Conservation (phyloP, 2,797 vertebrate genomes). For the Mallotus villosus region DNA sequence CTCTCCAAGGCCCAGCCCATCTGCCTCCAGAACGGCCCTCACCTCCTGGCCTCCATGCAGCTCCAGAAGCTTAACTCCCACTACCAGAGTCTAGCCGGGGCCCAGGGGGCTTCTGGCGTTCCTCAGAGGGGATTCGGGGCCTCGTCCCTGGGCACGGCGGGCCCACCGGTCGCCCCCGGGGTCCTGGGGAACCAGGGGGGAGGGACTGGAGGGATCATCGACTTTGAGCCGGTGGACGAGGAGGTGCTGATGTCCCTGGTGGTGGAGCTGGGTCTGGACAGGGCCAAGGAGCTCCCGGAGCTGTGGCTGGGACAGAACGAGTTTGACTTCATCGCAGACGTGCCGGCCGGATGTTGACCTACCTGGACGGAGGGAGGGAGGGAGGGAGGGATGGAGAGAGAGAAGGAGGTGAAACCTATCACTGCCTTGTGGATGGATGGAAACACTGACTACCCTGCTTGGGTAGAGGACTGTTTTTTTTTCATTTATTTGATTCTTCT, state of each 20-base stretch:
- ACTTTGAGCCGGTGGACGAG: slow-evolving; percentile 83
- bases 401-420: no score
- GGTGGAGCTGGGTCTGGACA: slow-evolving; percentile 83
- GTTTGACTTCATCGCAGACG: slow-evolving; percentile 82
- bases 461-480: no score
- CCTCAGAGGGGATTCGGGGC: slow-evolving; percentile 53
- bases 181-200: slow-evolving; percentile 35
- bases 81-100: slow-evolving; percentile 70
- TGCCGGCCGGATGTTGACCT: slow-evolving; percentile 76
- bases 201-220: slow-evolving; percentile 65
- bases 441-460: no score
- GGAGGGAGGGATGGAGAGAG: neutral
- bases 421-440: no score
- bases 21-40: slow-evolving; percentile 72
- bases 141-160: slow-evolving; percentile 36
- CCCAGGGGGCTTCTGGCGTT: slow-evolving; percentile 24
- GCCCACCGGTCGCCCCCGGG: slow-evolving; percentile 58
- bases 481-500: no score
- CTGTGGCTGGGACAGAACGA: slow-evolving; percentile 88
- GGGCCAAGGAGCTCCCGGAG: slow-evolving; percentile 82
- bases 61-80: slow-evolving; percentile 85
- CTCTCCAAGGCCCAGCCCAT: slow-evolving; percentile 74
- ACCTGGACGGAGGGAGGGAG: neutral
- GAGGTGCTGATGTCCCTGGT: slow-evolving; percentile 83
- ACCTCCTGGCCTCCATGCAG: slow-evolving; percentile 81